phyloP scores from a whole-genome alignment of 2,797 vertebrate species.

The Darevskia mixta region DNA sequence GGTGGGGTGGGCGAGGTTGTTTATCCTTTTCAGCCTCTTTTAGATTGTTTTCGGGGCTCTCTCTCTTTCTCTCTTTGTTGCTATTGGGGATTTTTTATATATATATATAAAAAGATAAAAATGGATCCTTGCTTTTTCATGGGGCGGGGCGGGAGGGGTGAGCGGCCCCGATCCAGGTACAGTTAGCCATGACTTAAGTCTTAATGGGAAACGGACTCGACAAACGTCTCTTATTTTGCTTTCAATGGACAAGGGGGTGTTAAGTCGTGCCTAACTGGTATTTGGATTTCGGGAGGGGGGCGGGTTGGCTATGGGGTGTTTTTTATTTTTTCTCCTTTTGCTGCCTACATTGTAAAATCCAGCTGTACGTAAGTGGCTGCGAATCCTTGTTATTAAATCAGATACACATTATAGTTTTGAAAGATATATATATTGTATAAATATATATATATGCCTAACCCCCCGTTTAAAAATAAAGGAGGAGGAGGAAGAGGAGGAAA shows the following conservation, averaged over 20 bases:
- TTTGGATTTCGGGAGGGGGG: background rate
- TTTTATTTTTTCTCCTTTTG: constrained; percentile 5
- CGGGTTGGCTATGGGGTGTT: too few species aligned
- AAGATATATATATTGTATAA: constrained; percentile 74
- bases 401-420: constrained; percentile 73
- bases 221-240: background rate
- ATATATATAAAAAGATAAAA: constrained; percentile 9
- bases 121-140: constrained; percentile 57
- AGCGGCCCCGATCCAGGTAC: background rate
- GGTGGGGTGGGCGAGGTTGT: constrained; percentile 41
- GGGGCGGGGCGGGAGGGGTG: background rate
- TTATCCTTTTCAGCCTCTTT: constrained; percentile 53
- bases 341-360: constrained; percentile 69
- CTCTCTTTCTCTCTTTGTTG: constrained; percentile 35
- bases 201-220: background rate
- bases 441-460: constrained; percentile 77
- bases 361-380: constrained; percentile 74
- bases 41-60: constrained; percentile 52
- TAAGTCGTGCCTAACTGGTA: background rate
- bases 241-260: background rate
- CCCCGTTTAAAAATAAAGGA: constrained; percentile 36
- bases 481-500: constrained; percentile 32
- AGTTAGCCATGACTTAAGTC: background rate
- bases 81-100: background rate
- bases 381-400: constrained; percentile 77